phyloP scores from a whole-genome alignment of 2,888 invertebrate species.

The Melieria picta region DNA sequence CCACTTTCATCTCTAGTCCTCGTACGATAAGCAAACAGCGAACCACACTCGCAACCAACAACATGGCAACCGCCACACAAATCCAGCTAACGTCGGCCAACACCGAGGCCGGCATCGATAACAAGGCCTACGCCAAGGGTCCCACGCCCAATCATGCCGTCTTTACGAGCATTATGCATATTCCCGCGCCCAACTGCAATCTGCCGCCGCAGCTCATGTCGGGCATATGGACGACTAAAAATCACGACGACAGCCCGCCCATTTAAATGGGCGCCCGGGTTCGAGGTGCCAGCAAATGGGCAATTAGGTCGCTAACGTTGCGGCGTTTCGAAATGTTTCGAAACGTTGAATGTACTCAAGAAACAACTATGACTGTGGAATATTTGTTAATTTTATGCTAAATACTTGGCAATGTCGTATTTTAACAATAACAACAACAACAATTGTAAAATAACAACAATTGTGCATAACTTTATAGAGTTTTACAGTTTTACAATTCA shows the following conservation, averaged over 20 bases:
- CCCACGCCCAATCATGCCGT: constrained; percentile 47
- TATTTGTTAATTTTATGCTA: too few species aligned
- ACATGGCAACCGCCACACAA: constrained; percentile 44
- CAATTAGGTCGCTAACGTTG: too few species aligned
- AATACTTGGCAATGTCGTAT: too few species aligned
- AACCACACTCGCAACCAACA: constrained; percentile 44
- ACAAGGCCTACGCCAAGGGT: constrained; percentile 74
- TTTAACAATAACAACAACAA: too few species aligned
- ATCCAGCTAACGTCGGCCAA: constrained; percentile 34
- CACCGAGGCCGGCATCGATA: constrained; percentile 53
- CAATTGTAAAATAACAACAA: too few species aligned
- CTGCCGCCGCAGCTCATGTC: constrained; percentile 65
- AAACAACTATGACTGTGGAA: too few species aligned
- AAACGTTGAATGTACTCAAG: too few species aligned
- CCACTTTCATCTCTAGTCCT: constrained; percentile 62
- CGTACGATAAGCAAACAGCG: constrained; percentile 57
- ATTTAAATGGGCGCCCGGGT: not conserved
- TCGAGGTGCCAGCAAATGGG: too few species aligned
- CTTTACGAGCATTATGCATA: constrained; percentile 54
- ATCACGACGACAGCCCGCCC: constrained; percentile 52
- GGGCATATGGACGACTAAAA: constrained; percentile 65
- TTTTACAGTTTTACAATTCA: too few species aligned
- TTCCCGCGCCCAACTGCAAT: constrained; percentile 59
- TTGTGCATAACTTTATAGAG: too few species aligned
- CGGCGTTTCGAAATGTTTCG: too few species aligned